phyloP scores from a whole-genome alignment of 2,797 vertebrate genomes.

The Gouania willdenowi region DNA sequence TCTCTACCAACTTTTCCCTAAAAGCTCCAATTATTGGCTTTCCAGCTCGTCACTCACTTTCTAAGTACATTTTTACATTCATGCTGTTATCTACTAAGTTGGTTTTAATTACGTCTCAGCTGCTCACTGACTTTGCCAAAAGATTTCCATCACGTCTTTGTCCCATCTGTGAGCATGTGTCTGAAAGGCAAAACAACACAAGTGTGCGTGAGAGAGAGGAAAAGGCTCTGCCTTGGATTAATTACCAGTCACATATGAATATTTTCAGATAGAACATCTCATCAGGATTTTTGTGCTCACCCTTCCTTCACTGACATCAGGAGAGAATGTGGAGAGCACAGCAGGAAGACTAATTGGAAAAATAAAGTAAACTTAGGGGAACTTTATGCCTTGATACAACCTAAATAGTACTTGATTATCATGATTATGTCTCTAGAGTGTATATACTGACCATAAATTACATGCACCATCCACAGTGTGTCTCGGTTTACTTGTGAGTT shows the following conservation, averaged over 20 bases:
- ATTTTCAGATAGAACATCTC: conserved; percentile 50
- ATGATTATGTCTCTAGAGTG: too few relatives aligned
- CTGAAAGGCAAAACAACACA: conserved; percentile 32
- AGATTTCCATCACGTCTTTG: conserved; percentile 20
- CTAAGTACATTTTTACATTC: conserved; percentile 2
- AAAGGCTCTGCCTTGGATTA: conserved; percentile 67
- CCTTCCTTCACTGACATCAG: conserved; percentile 53
- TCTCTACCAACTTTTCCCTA: conserved; percentile 29
- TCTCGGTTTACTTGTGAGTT: too few relatives aligned
- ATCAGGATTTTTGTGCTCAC: too few relatives aligned
- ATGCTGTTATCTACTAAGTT: neutral
- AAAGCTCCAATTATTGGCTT: too few relatives aligned
- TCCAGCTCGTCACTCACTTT: neutral
- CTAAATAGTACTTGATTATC: too few relatives aligned
- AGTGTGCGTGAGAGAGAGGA: conserved; percentile 40
- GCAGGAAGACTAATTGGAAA: too few relatives aligned
- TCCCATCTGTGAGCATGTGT: conserved; percentile 38
- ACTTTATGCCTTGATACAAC: too few relatives aligned
- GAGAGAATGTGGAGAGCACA: conserved; percentile 15
- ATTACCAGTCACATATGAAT: conserved; percentile 74
- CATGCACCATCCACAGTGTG: too few relatives aligned
- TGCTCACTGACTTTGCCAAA: conserved; percentile 10
- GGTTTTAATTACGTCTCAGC: conserved; percentile 22
- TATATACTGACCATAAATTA: too few relatives aligned
- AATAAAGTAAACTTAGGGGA: too few relatives aligned